Evolutionary conservation across 2,113 vertebrate species (phyloP).

Genomic region (Carassius gibelio): DNA sequence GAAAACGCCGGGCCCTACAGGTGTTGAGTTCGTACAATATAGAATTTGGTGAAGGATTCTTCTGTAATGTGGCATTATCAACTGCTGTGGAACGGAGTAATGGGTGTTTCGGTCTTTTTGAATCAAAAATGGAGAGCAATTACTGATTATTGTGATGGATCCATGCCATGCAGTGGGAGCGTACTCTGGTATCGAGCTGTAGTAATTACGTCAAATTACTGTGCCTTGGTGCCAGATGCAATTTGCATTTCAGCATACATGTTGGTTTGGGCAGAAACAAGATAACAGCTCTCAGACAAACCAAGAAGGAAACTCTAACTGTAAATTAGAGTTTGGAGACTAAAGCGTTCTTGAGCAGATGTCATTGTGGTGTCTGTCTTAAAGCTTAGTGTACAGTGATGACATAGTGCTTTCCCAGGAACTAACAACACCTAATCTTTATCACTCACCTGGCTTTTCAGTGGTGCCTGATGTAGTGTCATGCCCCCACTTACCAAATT

Average conservation of each 20-base stretch:
- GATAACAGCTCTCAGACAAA: conserved; percentile 27
- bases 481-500: conserved; percentile 19
- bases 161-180: conserved; percentile 60
- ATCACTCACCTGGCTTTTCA: background rate
- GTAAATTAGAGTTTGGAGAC: background rate
- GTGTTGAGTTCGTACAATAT: conserved; percentile 77
- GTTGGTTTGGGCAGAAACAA: conserved; percentile 39
- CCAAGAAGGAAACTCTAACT: conserved; percentile 28
- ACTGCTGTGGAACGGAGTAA: conserved; percentile 66
- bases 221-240: conserved; percentile 73
- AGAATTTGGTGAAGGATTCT: conserved; percentile 74
- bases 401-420: conserved; percentile 1
- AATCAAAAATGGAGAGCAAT: conserved; percentile 59
- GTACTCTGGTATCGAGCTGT: conserved; percentile 70
- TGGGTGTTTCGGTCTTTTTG: conserved; percentile 63
- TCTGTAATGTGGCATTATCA: conserved; percentile 67
- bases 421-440: background rate
- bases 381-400: conserved; percentile 8
- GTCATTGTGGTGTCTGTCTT: conserved; percentile 9
- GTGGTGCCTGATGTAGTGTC: background rate
- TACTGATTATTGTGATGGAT: conserved; percentile 73
- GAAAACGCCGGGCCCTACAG: conserved; percentile 73
- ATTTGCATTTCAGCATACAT: conserved; percentile 40
- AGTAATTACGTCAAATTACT: conserved; percentile 71
- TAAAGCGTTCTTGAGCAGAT: background rate